These are phyloP conservation scores for Halichondria panicea DNA, from an alignment of 37 sponge, comb jelly and placozoan species.

Conservation along the genomic window DNA sequence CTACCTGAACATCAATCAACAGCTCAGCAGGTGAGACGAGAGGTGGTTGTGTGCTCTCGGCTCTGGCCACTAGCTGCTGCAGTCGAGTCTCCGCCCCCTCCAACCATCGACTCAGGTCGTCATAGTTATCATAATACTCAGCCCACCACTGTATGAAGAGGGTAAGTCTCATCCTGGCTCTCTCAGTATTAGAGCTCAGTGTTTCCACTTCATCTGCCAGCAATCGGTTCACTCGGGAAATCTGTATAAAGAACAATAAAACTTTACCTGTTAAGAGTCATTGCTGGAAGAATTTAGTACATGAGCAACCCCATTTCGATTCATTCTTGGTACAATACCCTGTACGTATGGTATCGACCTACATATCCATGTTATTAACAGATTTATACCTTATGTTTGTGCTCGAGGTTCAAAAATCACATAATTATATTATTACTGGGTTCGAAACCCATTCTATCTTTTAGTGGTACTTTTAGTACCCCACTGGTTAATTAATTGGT, in stretches of 20 bases:
- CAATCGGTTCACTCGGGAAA: neutral
- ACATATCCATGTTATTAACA: no score
- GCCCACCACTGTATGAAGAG: slow-evolving; percentile 55
- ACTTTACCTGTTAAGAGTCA: no score
- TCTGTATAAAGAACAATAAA: slow-evolving; percentile 7
- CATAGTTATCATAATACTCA: slow-evolving; percentile 32
- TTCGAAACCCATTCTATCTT: no score
- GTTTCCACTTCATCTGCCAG: slow-evolving; percentile 9
- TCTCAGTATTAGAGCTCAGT: neutral
- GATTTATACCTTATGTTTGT: no score
- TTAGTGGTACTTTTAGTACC: no score
- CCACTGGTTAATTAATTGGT: no score
- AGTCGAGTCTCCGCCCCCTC: slow-evolving; percentile 30
- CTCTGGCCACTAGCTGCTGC: neutral
- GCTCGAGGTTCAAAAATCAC: no score
- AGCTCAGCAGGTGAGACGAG: slow-evolving; percentile 17
- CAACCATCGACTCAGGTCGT: slow-evolving; percentile 30
- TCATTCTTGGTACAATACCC: no score
- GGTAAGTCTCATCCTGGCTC: slow-evolving; percentile 2
- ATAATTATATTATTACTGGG: no score
- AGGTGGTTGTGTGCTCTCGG: neutral
- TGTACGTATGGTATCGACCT: no score
- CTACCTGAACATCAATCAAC: slow-evolving; percentile 19
- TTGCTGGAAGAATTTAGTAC: no score
- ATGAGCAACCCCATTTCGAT: no score